A percentile compares a stretch with the other conserved stretches of the same genome.
Evolutionary conservation across 1,140 invertebrate genomes (phyloP).

Genomic region (Schmidtea mediterranea): DNA sequence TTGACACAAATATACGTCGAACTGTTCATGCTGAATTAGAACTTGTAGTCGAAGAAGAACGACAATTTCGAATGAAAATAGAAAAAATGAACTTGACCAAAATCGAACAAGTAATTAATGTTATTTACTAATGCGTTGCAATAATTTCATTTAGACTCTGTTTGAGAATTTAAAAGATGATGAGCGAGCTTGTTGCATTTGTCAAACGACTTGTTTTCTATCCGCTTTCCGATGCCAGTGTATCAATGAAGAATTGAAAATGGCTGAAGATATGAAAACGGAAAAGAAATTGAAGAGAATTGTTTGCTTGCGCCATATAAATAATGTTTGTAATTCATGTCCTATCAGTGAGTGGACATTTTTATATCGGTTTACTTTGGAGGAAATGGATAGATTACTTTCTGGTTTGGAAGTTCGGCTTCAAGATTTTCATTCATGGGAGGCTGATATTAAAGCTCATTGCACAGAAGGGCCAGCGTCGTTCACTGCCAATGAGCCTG

Average conservation of each 20-base stretch:
- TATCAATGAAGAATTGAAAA: not conserved
- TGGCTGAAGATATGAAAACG: not conserved
- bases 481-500: too few species aligned
- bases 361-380: too few species aligned
- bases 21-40: not conserved
- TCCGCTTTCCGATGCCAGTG: not conserved
- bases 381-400: too few species aligned
- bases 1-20: not conserved
- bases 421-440: too few species aligned
- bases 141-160: not conserved
- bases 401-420: too few species aligned
- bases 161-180: conserved; percentile 4
- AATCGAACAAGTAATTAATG: not conserved
- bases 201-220: conserved; percentile 1
- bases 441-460: too few species aligned
- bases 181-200: not conserved
- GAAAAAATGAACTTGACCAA: not conserved
- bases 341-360: too few species aligned
- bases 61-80: not conserved
- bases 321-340: not conserved
- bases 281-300: not conserved
- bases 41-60: not conserved
- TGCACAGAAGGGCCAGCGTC: too few species aligned
- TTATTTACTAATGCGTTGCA: not conserved
- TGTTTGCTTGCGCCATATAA: not conserved